phyloP scores from a whole-genome alignment of 2,113 vertebrate species.

The Dasyurus viverrinus region DNA sequence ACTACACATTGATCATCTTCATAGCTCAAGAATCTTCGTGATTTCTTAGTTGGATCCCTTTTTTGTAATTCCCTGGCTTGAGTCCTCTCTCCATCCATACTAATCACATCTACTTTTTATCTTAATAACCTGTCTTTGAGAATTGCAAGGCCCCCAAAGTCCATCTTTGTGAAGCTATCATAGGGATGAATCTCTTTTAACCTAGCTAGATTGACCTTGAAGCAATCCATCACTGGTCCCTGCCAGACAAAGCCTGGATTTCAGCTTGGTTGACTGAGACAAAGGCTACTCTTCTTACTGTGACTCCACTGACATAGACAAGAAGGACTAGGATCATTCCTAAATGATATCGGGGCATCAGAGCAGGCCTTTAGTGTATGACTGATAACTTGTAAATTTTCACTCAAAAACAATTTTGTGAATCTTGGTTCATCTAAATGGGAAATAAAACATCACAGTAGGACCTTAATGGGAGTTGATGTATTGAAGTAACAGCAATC shows the following conservation, averaged over 20 bases:
- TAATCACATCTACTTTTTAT: neutral
- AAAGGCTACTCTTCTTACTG: neutral
- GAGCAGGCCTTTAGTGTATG: neutral
- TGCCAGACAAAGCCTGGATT: neutral
- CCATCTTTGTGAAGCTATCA: neutral
- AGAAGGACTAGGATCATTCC: neutral
- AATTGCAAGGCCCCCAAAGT: neutral
- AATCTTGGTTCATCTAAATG: neutral
- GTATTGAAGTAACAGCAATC: neutral
- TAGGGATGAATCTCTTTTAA: neutral
- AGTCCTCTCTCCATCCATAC: neutral
- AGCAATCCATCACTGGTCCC: neutral
- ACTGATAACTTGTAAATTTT: neutral
- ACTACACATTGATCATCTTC: neutral
- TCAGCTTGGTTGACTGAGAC: neutral
- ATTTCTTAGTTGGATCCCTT: neutral
- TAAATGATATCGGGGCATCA: neutral
- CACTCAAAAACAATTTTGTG: neutral
- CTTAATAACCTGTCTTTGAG: neutral
- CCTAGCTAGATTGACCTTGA: neutral
- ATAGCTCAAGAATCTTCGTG: neutral
- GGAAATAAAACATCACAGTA: neutral
- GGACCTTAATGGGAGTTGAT: neutral
- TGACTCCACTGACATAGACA: neutral
- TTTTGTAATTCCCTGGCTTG: neutral